These are phyloP conservation scores for Cerastis rubricosa DNA, from an alignment of 2,888 invertebrate species.

Conservation along the genomic window DNA sequence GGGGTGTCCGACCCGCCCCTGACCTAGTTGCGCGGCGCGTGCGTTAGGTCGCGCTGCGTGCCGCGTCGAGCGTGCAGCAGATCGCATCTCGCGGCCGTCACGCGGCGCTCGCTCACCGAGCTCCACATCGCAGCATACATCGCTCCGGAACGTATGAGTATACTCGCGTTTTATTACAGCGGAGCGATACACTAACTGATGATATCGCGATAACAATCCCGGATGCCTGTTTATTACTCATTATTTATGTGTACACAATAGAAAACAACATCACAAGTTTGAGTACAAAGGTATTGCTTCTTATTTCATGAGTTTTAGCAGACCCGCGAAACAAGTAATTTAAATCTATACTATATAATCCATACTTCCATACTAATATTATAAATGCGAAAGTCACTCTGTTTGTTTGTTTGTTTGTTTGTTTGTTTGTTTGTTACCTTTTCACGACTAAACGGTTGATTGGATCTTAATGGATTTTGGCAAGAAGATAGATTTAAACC, in stretches of 20 bases:
- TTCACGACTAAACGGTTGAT: too few relatives aligned
- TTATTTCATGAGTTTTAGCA: not conserved
- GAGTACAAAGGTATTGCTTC: not conserved
- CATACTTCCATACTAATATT: too few relatives aligned
- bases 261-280: not conserved
- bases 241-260: not conserved
- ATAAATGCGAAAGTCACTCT: too few relatives aligned
- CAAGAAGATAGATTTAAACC: too few relatives aligned
- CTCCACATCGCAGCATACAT: not conserved
- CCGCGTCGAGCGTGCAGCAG: constrained; percentile 16
- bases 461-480: too few relatives aligned
- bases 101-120: not conserved
- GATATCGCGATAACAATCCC: not conserved
- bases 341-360: too few relatives aligned
- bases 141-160: not conserved
- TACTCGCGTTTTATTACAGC: not conserved
- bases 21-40: constrained; percentile 66
- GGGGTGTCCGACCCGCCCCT: constrained; percentile 67
- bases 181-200: not conserved
- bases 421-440: too few relatives aligned
- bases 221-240: not conserved
- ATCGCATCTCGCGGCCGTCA: not conserved
- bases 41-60: constrained; percentile 31
- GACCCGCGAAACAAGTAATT: not conserved
- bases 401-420: too few relatives aligned